Base-by-base conservation (phyloP, 2,797 vertebrate genomes). In the Aythya fuligula region DNA sequence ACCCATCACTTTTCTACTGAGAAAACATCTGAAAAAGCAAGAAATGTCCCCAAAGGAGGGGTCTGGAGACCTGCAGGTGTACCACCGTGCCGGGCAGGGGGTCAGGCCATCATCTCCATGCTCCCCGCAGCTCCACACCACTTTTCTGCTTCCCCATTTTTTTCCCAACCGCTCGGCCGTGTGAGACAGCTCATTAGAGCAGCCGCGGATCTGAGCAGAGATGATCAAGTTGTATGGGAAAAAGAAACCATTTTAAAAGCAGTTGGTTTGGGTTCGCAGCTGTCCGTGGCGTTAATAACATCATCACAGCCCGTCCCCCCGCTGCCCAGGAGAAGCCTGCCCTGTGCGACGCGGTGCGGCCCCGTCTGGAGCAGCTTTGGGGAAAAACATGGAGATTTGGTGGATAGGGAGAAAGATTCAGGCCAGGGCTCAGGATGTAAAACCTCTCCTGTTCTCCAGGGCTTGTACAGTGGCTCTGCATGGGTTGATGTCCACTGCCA, bases 31-130 rank as follows among this genome's bases (percentile, higher is more conserved):
- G 8, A 28, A 49, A 49, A 67, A 91, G 18, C 6, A 25, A 28
- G 36, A 41, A 81, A 70, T 4, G 25, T 4, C 28, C 49, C 16
- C 47, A 85, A 82, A 25, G 11, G 18, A 65, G 75, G 60, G 19
- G 9, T 0, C 25, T 14, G 12, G 38, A 34, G 51, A 36, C 14
- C 2, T 3, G 1, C 34, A 22, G 53, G 57, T 30, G 17, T 70
- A 58, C 45, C 0, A 4, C 53, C 47, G 38, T 32, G 69, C 58
- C 4, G 0, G n/a, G n/a, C 1, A 0, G 30, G 25, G 17, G 6
- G 18, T 21, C 41, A 45, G 60, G 7, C 3, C 62, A 66, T 6
- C 81, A 18, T 70, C 8, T 4, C 0, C 1, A 28, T 34, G 77
- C 74, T 94, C 79, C 62, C 60, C 3, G n/a, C 36, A 17, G 38